A percentile compares a stretch with the other conserved stretches of the same genome.
Conservation (phyloP, 2,888 invertebrate genomes). For the Cataglyphis altisquamis region DNA sequence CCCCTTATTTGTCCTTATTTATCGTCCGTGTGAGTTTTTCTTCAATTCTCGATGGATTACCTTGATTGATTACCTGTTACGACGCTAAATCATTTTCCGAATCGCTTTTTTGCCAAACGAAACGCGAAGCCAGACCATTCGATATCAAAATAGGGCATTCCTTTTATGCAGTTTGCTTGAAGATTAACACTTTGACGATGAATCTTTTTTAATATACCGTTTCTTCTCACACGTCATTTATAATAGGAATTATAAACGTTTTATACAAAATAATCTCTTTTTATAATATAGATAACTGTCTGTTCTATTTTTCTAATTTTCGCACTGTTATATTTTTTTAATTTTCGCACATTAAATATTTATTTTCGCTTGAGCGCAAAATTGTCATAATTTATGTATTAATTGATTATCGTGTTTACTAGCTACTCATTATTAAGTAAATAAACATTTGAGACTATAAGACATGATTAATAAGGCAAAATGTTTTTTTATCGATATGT, state of each 20-base stretch:
- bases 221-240: neutral
- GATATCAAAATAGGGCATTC: neutral
- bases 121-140: constrained; percentile 38
- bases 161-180: neutral
- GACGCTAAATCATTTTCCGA: constrained; percentile 76
- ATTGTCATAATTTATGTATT: neutral
- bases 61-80: constrained; percentile 78
- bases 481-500: too few species aligned
- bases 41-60: constrained; percentile 73
- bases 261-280: too few species aligned
- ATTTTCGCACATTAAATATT: too few species aligned
- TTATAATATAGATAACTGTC: too few species aligned
- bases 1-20: constrained; percentile 74
- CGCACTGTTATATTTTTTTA: too few species aligned
- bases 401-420: neutral
- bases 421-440: neutral
- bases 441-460: too few species aligned
- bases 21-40: constrained; percentile 71
- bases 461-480: neutral
- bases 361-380: neutral
- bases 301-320: too few species aligned
- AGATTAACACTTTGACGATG: neutral
- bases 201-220: neutral
- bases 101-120: constrained; percentile 61
- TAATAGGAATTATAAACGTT: neutral